Percentiles rank a stretch among this genome's conserved stretches.
Evolutionary conservation across 2,113 vertebrate species (phyloP).

Genomic region (human (Homo sapiens)): GRCh38 chr1:120542001-120542500

Average conservation of each 20-base stretch:
- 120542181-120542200: background rate
- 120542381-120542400: background rate
- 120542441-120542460: background rate
- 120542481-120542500: background rate
- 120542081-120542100: slow-evolving; percentile 84
- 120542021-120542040: slow-evolving; percentile 89
- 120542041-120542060: slow-evolving; percentile 82
- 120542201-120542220: background rate
- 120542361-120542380: background rate
- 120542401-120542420: background rate
- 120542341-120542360: background rate
- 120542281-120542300: background rate
- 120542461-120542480: background rate
- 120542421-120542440: background rate
- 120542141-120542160: background rate
- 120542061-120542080: slow-evolving; percentile 88
- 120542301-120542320: background rate
- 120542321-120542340: background rate
- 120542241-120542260: background rate
- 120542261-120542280: background rate
- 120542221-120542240: background rate
- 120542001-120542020: slow-evolving; percentile 92
- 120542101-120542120: background rate
- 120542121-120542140: background rate
- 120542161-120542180: background rate